phyloP scores from a whole-genome alignment of 2,113 vertebrate genomes.

The Mastomys coucha region DNA sequence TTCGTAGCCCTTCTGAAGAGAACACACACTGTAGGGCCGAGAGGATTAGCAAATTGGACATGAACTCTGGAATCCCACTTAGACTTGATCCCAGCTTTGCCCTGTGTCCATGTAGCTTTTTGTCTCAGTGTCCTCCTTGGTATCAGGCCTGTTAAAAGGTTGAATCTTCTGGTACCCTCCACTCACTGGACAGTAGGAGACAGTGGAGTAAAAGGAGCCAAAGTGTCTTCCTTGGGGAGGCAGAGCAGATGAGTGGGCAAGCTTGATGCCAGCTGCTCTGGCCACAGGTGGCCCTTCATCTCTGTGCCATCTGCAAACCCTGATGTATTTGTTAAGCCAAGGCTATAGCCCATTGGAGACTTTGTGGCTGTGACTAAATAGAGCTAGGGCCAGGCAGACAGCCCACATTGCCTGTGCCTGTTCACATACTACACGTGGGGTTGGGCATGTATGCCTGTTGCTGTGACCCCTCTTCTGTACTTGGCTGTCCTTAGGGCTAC shows the following conservation, averaged over 20 bases:
- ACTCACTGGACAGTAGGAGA: conserved; percentile 25
- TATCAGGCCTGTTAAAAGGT: not conserved
- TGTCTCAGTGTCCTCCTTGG: not conserved
- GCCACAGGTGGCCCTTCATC: not conserved
- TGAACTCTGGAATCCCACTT: not conserved
- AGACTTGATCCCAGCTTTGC: not conserved
- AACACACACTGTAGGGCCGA: not conserved
- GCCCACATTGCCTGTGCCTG: not conserved
- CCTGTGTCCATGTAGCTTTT: not conserved
- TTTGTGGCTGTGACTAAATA: not conserved
- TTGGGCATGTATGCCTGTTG: not conserved
- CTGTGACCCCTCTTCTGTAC: not conserved
- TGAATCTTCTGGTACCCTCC: not conserved
- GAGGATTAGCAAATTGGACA: not conserved
- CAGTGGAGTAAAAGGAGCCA: not conserved
- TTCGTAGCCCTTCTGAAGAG: not conserved
- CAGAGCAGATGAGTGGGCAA: not conserved
- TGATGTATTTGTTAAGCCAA: conserved; percentile 68
- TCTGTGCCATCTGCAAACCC: conserved; percentile 57
- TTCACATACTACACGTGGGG: not conserved
- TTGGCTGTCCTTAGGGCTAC: not conserved
- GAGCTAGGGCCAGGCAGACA: not conserved
- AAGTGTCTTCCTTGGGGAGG: not conserved
- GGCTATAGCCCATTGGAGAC: not conserved
- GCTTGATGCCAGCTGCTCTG: not conserved